Conservation (phyloP, 2,113 vertebrate genomes). For the Elephas maximus region DNA sequence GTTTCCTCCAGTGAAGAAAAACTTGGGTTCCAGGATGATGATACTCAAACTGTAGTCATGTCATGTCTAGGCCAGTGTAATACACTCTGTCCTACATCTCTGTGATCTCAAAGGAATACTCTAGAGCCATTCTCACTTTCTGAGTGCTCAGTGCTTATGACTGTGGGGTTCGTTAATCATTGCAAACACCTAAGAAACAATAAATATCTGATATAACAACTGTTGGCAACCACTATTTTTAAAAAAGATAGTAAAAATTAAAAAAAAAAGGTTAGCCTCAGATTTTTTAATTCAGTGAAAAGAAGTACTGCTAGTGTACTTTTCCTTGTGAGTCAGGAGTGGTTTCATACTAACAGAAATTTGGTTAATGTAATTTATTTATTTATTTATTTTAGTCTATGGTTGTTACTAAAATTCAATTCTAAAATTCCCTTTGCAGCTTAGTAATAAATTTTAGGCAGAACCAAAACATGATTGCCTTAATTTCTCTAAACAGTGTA, state of each 20-base stretch:
- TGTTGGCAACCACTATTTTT: not conserved
- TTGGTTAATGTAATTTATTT: not conserved
- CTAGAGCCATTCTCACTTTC: not conserved
- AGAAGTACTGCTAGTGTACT: not conserved
- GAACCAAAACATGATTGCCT: not conserved
- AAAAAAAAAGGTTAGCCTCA: not conserved
- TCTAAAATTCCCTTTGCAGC: not conserved
- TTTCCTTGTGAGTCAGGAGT: not conserved
- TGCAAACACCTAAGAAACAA: not conserved
- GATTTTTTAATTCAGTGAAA: not conserved
- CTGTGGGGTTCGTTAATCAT: not conserved
- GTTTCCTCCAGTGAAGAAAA: not conserved
- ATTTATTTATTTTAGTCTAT: not conserved
- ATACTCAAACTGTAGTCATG: not conserved
- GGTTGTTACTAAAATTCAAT: slow-evolving; percentile 6
- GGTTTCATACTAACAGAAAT: not conserved
- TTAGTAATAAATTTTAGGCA: not conserved
- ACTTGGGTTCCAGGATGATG: not conserved
- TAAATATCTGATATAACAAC: not conserved
- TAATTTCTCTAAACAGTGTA: not conserved
- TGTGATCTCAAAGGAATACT: not conserved
- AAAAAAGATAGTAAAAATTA: not conserved
- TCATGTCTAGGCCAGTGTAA: not conserved
- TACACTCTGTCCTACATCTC: not conserved
- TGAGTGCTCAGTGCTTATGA: not conserved